Evolutionary conservation across 1,140 invertebrate species (phyloP).

Genomic region (Drosophila ohnishii): DNA sequence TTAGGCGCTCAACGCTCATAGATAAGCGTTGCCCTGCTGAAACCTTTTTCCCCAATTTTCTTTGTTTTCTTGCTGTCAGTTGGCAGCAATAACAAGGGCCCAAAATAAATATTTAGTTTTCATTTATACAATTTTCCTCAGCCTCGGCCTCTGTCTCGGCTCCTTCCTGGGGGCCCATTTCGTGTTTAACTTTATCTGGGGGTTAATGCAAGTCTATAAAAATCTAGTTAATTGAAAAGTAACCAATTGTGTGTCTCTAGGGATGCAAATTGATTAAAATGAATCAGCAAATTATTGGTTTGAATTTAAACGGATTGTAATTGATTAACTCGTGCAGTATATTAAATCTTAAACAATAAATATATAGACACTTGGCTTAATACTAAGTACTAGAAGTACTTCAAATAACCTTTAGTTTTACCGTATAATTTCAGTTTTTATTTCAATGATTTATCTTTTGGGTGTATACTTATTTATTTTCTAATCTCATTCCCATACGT

Average conservation of each 20-base stretch:
- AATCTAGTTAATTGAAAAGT: constrained; percentile 65
- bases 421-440: too few relatives aligned
- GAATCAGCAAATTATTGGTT: background rate
- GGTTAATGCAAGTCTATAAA: constrained; percentile 40
- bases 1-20: constrained; percentile 72
- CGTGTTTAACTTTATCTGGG: constrained; percentile 63
- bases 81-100: constrained; percentile 63
- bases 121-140: constrained; percentile 72
- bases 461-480: background rate
- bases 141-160: background rate
- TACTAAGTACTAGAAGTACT: too few relatives aligned
- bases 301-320: background rate
- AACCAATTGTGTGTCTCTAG: constrained; percentile 8
- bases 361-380: too few relatives aligned
- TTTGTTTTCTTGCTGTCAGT: constrained; percentile 52
- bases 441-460: background rate
- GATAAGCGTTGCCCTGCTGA: constrained; percentile 49
- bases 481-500: background rate
- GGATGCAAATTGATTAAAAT: background rate
- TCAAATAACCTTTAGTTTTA: too few relatives aligned
- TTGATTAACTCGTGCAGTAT: background rate
- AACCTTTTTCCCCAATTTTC: constrained; percentile 56
- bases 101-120: constrained; percentile 81
- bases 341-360: background rate
- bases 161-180: constrained; percentile 38